Conservation (phyloP, 37 sponge, comb jelly and placozoan genomes). For the Ephydatia muelleri region DNA sequence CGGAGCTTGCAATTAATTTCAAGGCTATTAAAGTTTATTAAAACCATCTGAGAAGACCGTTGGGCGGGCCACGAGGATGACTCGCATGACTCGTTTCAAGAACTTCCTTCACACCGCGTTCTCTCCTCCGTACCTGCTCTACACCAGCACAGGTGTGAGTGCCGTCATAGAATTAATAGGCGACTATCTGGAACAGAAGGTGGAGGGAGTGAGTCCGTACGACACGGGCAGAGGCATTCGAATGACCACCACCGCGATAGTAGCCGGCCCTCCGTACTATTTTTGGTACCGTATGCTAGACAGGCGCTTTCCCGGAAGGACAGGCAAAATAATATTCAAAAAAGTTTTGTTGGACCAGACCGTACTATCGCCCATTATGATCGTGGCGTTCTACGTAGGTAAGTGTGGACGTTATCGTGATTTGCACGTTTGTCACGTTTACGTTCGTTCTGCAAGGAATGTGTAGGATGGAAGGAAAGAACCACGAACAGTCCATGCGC, state of each 20-base stretch:
- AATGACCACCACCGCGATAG: constrained; percentile 38
- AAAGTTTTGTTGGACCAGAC: constrained; percentile 69
- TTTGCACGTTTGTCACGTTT: not conserved
- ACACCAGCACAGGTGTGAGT: constrained; percentile 47
- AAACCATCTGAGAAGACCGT: not conserved
- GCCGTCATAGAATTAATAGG: constrained; percentile 37
- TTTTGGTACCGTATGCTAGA: constrained; percentile 54
- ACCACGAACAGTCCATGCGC: constrained; percentile 18
- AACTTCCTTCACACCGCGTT: constrained; percentile 11
- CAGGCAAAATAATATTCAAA: not conserved
- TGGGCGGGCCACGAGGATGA: not conserved
- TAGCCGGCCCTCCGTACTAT: constrained; percentile 44
- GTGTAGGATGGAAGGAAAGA: constrained; percentile 62
- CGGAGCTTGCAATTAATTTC: no score
- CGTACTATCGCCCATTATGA: constrained; percentile 21
- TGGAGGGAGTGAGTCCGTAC: constrained; percentile 28
- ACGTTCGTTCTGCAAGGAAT: constrained; percentile 20
- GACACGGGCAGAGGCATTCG: constrained; percentile 49
- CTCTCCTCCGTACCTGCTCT: constrained; percentile 42
- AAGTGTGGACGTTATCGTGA: not conserved
- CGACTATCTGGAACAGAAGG: constrained; percentile 62
- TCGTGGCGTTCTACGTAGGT: constrained; percentile 51
- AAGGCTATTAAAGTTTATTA: no score
- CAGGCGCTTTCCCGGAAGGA: constrained; percentile 17
- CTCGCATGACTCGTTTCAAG: not conserved